phyloP scores from a whole-genome alignment of 35 echinoderm and acorn worm genomes.

The Heliocidaris tuberculata region DNA sequence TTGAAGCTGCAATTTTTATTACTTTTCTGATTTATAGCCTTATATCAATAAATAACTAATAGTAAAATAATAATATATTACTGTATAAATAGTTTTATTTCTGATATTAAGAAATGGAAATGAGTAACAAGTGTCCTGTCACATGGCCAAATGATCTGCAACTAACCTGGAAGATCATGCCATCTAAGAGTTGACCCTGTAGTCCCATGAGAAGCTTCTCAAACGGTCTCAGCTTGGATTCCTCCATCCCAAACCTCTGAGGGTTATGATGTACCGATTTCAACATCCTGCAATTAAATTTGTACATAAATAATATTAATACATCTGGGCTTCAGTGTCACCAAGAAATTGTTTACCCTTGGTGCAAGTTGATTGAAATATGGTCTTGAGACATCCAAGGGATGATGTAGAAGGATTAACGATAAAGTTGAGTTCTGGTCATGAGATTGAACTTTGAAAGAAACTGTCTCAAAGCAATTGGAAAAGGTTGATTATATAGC shows the following conservation, averaged over 20 bases:
- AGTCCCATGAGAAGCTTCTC: constrained; percentile 96
- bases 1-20: too few species aligned
- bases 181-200: constrained; percentile 93
- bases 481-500: too few species aligned
- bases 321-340: background rate
- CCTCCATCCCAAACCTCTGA: constrained; percentile 85
- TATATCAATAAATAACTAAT: too few species aligned
- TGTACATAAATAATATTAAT: background rate
- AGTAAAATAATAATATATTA: too few species aligned
- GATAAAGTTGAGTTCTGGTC: too few species aligned
- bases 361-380: too few species aligned
- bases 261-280: constrained; percentile 99
- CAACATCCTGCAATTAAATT: constrained; percentile 69
- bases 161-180: constrained; percentile 96
- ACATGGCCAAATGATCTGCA: background rate
- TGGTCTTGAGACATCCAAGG: too few species aligned
- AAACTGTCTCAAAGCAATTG: too few species aligned
- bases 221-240: constrained; percentile 90
- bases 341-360: background rate
- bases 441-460: too few species aligned
- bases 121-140: background rate
- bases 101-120: background rate
- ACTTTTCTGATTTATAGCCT: too few species aligned
- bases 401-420: too few species aligned
- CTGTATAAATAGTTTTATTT: too few species aligned